These are phyloP conservation scores for Heteromyza rotundicornis DNA, from an alignment of 2,888 invertebrate genomes.

Conservation along the genomic window DNA sequence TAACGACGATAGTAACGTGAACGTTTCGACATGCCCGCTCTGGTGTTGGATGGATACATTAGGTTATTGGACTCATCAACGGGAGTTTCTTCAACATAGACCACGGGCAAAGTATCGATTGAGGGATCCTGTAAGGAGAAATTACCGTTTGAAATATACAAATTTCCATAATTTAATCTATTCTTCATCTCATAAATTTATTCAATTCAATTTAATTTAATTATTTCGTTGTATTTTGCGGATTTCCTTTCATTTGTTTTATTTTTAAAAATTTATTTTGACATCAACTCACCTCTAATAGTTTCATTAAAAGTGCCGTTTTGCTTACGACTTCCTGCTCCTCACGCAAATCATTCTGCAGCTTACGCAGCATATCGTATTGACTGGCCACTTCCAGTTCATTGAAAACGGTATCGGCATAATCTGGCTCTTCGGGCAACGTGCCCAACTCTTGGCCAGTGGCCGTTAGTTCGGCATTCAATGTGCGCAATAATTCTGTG, in stretches of 20 bases:
- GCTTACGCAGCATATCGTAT: conserved; percentile 52
- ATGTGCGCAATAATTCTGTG: conserved; percentile 50
- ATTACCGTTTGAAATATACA: no score
- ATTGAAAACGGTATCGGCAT: conserved; percentile 51
- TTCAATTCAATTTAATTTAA: no score
- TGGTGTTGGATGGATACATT: conserved; percentile 26
- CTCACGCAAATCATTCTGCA: conserved; percentile 56
- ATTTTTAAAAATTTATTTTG: no score
- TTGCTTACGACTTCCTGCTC: conserved; percentile 61
- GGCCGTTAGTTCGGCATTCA: conserved; percentile 49
- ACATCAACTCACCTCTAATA: conserved; percentile 59
- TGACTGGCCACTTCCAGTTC: conserved; percentile 55
- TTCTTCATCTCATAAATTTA: no score
- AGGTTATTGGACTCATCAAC: conserved; percentile 30
- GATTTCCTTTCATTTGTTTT: no score
- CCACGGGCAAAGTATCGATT: conserved; percentile 56
- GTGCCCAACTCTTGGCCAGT: conserved; percentile 37
- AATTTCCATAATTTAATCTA: no score
- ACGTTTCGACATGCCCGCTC: conserved; percentile 62
- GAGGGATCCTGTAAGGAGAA: conserved; percentile 51
- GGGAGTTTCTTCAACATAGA: conserved; percentile 56
- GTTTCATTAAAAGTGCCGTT: conserved; percentile 59
- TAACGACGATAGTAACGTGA: conserved; percentile 69
- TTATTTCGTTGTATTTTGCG: no score
- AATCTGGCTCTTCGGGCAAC: conserved; percentile 40